Base-by-base conservation (phyloP, 2,888 invertebrate genomes). In the Cephus pulcher region DNA sequence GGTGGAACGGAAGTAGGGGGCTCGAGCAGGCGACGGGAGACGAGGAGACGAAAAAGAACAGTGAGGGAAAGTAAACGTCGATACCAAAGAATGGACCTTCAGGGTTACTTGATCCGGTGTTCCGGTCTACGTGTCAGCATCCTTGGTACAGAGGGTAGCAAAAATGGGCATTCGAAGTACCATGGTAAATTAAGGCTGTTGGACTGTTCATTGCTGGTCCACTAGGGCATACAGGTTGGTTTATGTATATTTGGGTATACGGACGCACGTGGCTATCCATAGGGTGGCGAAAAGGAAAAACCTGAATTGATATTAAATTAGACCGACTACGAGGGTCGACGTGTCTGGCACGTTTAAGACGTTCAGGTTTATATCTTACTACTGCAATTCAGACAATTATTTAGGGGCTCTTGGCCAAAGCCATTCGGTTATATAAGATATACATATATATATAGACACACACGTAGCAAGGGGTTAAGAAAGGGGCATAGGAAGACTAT, bases 371-470 rank as follows among this genome's bases (percentile, higher is more conserved):
- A 56, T 56, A 6, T 23, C 23, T 56, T 56, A 9, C 23, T 56
- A 23, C 30, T 71, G 12, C 11, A 3, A 34, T 71, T 34, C 23
- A 6, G 74, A 34, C 30, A 74, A 74, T 74, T 34, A 74, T 74
- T 74, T 34, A 74, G 32, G 30, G 35, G 30, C 74, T 74, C 35
- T 74, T 74, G 74, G 74, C 74, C 74, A 23, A 23, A 35, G 74
- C 34, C 74, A n/a, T 56, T 56, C 56, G 56, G 56, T 9, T 15
- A 15, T 1, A 1, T 40, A 15, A 4, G 15, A 40, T 9, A 40
- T 9, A 15, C 23, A 2, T 40, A 40, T 15, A 15, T 40, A 40
- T 40, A 40, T 15, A 40, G 1, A 15, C 6, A 15, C 4, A 40
- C 23, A 6, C 15, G 23, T 40, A 2, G 40, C 6, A 56, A 1